These are phyloP conservation scores for Argopecten irradians DNA, from an alignment of 1,140 invertebrate genomes.

Conservation along the genomic window DNA sequence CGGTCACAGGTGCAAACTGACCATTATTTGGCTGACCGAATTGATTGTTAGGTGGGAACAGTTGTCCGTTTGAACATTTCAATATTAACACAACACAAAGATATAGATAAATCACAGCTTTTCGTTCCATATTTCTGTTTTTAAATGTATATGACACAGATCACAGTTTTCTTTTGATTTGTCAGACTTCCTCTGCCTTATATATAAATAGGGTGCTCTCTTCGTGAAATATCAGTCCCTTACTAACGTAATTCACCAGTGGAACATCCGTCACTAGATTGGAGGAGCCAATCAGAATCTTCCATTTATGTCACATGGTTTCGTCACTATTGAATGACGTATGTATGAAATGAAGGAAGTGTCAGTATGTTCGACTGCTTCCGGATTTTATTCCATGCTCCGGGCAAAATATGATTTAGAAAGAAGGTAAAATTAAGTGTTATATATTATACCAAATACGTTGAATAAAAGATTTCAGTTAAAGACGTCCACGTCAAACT, in stretches of 20 bases:
- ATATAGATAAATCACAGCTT: neutral
- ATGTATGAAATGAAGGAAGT: neutral
- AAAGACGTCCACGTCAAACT: no score
- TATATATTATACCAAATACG: no score
- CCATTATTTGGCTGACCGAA: neutral
- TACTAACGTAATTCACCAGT: neutral
- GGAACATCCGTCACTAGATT: neutral
- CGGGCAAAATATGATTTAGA: neutral
- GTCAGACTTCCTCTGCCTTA: neutral
- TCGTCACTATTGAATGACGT: neutral
- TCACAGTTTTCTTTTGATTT: slow-evolving; percentile 3
- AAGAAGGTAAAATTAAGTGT: no score
- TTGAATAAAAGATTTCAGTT: no score
- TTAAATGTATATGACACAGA: neutral
- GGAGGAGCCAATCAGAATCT: neutral
- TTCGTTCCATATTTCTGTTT: neutral
- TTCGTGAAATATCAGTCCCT: neutral
- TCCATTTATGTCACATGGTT: neutral
- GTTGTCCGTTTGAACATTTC: slow-evolving; percentile 10
- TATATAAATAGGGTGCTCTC: neutral
- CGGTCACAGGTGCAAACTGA: neutral
- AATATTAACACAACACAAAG: neutral
- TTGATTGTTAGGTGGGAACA: neutral
- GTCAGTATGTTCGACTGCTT: neutral
- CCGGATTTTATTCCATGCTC: neutral